Base-by-base conservation (phyloP, 2,113 vertebrate species). In the Onychostruthus taczanowskii region DNA sequence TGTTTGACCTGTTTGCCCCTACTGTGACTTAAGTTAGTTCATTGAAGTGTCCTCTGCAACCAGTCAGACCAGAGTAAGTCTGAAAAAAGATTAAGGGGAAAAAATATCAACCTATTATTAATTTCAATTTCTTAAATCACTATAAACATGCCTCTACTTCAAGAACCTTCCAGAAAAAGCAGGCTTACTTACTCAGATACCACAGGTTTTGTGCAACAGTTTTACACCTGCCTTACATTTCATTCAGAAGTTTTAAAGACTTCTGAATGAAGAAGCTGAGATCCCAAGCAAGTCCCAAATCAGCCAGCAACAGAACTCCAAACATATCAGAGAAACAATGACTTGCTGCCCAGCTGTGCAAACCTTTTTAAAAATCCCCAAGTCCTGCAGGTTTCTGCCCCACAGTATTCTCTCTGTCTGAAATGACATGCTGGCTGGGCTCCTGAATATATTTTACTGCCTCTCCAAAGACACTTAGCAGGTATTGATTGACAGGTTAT, bases 261-360 rank as follows among this genome's bases (percentile, higher is more conserved):
- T 62, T 62, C 12, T 58, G 63, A 90, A 68, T 7, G 15, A 84
- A 66, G 49, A 52, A 87, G 26, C 9, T 33, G 28, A 84, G 35
- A 59, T 66, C 43, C 2, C 41, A 94, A 79, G 37, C 63, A 96
- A 83, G 63, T 73, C 47, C 22, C 16, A 81, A n/a, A 76, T 1
- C 6, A 84, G n/a, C 27, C 27, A 87, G 35, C 56, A 94, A 46
- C 26, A 69, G 28, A 87, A 74, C 26, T 62, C 35, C 27, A 61
- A 50, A 41, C 1, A 1, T 8, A 33, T 18, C 16, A 39, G 33
- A 22, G 41, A 55, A 84, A 35, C 2, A 1, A 16, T 7, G 6
- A 52, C 26, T 89, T 5, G 1, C 53, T 79, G 52, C 30, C 37
- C 62, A 64, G 35, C 15, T 63, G 35, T 1, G 2, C 7, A 67